Evolutionary conservation across 2,113 vertebrate genomes (phyloP).

Genomic region (Puntigrus tetrazona): DNA sequence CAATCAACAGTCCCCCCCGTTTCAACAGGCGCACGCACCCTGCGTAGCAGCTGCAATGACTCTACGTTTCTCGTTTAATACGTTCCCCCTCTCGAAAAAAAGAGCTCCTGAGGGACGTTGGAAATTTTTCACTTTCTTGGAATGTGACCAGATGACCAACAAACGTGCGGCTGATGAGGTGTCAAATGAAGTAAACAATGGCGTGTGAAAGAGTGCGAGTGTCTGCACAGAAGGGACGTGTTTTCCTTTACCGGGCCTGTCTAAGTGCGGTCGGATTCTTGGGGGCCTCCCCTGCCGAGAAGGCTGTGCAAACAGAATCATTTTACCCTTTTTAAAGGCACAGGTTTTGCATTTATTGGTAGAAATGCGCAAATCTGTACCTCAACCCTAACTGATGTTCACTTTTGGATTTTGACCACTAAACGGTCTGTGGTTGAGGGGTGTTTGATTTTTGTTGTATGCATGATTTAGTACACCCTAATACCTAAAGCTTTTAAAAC

Average conservation of each 20-base stretch:
- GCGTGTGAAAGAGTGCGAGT: slow-evolving; percentile 61
- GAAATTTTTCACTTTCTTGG: slow-evolving; percentile 52
- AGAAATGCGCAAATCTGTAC: not conserved
- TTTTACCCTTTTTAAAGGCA: slow-evolving; percentile 27
- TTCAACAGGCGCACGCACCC: slow-evolving; percentile 25
- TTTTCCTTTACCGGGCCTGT: slow-evolving; percentile 66
- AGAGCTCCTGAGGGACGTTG: slow-evolving; percentile 17
- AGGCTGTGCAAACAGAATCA: slow-evolving; percentile 65
- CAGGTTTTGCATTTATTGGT: not conserved
- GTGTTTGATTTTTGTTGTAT: not conserved
- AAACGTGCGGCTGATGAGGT: slow-evolving; percentile 69
- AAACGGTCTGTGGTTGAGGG: not conserved
- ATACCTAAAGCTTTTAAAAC: not conserved
- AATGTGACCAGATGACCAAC: slow-evolving; percentile 70
- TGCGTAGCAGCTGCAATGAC: not conserved
- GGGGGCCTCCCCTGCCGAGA: slow-evolving; percentile 55
- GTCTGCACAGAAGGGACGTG: slow-evolving; percentile 59
- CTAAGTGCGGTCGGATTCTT: slow-evolving; percentile 56
- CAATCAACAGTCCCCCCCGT: slow-evolving; percentile 18
- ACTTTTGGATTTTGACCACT: not conserved
- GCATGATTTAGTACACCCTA: not conserved
- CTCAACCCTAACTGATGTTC: not conserved
- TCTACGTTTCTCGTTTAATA: slow-evolving; percentile 8
- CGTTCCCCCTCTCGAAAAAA: slow-evolving; percentile 27
- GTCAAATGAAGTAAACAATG: slow-evolving; percentile 77